Base-by-base conservation (phyloP, 2,888 invertebrate genomes). In the Pandemis heparana region DNA sequence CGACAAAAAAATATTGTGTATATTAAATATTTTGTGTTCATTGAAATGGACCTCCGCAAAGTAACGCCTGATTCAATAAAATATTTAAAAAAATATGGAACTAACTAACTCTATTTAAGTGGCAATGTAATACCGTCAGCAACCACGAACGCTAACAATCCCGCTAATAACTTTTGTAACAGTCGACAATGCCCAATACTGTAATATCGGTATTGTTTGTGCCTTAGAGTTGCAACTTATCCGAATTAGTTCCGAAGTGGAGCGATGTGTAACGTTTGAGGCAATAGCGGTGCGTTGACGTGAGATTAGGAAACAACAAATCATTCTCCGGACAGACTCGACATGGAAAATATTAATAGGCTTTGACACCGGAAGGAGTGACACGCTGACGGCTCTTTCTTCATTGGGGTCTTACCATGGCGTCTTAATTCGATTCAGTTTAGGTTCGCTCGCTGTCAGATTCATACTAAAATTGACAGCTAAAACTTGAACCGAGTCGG, bases 201-300 rank as follows among this genome's bases (percentile, higher is more conserved):
- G 68, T 72, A 68, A 68, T 72, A 48, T 32, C 56, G 23, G 59
- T 67, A 72, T 72, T 72, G 72, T 72, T 68, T 72, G 72, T 56
- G 62, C 39, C 72, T 67, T 61, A 46, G n/a, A 32, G 62, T 56
- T 62, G 72, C 72, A 63, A 68, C 18, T 46, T 67, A 63, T 72
- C 72, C 62, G 46, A 39, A 68, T 56, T 67, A 48, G 46, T 67
- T 67, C 23, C 46, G 39, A 63, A 68, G 62, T 68, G 56, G 63
- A 64, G 43, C 64, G 64, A 63, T 72, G 68, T 72, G 72, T 63
- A 72, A 72, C 62, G 56, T 63, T 72, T 39, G 67, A 6, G 51
- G 62, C 67, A 53, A 72, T 67, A 5, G 18, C 60, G 66, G 66
- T 67, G 72, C 72, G 61, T 61, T 62, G 62, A 72, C 72, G 53